Evolutionary conservation across 2,113 vertebrate species (phyloP).

Genomic region (Verasper variegatus): DNA sequence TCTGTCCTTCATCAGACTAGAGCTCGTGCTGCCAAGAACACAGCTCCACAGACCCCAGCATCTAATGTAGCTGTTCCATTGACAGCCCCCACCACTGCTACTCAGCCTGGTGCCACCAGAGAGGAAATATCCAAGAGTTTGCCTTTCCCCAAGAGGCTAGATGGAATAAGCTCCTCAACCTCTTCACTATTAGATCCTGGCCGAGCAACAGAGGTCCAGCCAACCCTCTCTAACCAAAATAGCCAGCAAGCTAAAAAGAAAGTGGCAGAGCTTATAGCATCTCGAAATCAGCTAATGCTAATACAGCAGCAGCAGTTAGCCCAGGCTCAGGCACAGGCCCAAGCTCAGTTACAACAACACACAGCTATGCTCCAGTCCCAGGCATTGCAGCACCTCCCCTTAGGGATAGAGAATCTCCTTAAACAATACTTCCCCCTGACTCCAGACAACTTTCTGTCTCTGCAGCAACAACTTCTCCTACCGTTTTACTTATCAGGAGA

Average conservation of each 20-base stretch:
- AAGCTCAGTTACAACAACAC: slow-evolving; percentile 96
- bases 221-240: slow-evolving; percentile 78
- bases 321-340: slow-evolving; percentile 86
- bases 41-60: slow-evolving; percentile 80
- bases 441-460: slow-evolving; percentile 74
- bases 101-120: slow-evolving; percentile 44
- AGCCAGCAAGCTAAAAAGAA: slow-evolving; percentile 89
- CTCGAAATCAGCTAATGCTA: slow-evolving; percentile 87
- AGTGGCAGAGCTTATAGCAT: slow-evolving; percentile 91
- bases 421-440: slow-evolving; percentile 83
- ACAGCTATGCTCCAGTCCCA: slow-evolving; percentile 96
- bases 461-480: slow-evolving; percentile 94
- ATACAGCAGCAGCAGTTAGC: slow-evolving; percentile 82
- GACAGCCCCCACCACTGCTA: slow-evolving; percentile 38
- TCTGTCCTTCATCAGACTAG: slow-evolving; percentile 98
- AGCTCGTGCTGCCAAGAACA: slow-evolving; percentile 89
- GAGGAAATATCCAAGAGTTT: slow-evolving; percentile 64
- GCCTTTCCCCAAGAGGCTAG: slow-evolving; percentile 56
- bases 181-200: slow-evolving; percentile 38
- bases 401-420: slow-evolving; percentile 91
- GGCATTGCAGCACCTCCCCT: slow-evolving; percentile 92
- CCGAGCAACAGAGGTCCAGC: slow-evolving; percentile 54
- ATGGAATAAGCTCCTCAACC: slow-evolving; percentile 45
- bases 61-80: slow-evolving; percentile 75
- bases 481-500: slow-evolving; percentile 98